phyloP scores from a whole-genome alignment of 1,140 invertebrate genomes.

The Gryon sp. region DNA sequence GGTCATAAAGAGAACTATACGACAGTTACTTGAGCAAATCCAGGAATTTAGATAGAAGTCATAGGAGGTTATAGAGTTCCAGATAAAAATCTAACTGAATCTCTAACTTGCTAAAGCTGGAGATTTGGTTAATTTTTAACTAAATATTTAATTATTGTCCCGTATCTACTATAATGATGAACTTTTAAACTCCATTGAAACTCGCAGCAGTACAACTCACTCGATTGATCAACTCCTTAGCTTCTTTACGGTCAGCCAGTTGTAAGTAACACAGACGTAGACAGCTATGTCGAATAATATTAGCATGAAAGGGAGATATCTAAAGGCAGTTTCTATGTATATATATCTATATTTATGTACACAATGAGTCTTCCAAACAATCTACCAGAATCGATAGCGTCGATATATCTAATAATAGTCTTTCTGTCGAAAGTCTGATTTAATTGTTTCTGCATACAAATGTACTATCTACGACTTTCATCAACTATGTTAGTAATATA shows the following conservation, averaged over 20 bases:
- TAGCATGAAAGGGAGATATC: conserved; percentile 36
- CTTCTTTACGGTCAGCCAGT: conserved; percentile 22
- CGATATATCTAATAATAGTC: conserved; percentile 30
- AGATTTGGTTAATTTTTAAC: too few relatives aligned
- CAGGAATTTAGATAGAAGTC: too few relatives aligned
- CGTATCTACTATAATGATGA: conserved; percentile 22
- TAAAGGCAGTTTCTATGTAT: conserved; percentile 7
- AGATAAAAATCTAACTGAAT: conserved; percentile 18
- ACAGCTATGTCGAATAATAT: conserved; percentile 47
- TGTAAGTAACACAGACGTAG: conserved; percentile 42
- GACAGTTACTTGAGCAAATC: too few relatives aligned
- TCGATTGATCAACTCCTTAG: conserved; percentile 54
- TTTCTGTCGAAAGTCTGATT: conserved; percentile 2
- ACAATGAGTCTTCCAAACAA: conserved; percentile 20
- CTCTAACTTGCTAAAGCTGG: conserved; percentile 51
- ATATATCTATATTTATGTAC: conserved; percentile 46
- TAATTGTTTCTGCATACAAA: conserved; percentile 17
- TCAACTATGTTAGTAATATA: too few relatives aligned
- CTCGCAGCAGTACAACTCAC: conserved; percentile 32
- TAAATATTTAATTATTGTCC: conserved; percentile 32
- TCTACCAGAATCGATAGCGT: conserved; percentile 23
- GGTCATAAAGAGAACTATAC: too few relatives aligned
- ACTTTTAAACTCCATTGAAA: conserved; percentile 22
- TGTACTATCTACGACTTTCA: conserved; percentile 21
- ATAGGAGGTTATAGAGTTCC: too few relatives aligned